Base-by-base conservation (phyloP, 2,888 invertebrate species). In the Timandra comae region DNA sequence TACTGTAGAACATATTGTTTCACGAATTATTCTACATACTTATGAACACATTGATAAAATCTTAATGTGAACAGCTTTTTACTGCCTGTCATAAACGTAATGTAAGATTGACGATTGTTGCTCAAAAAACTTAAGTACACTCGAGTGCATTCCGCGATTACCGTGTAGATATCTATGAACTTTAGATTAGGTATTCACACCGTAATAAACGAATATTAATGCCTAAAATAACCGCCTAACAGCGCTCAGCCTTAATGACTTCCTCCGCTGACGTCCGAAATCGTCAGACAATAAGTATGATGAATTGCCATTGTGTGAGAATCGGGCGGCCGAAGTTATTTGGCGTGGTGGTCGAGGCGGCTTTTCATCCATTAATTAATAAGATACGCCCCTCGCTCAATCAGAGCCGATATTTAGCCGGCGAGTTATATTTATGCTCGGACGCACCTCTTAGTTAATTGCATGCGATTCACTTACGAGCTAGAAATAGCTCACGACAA, bases 261-360 rank as follows among this genome's bases (percentile, higher is more conserved):
- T 80, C 74, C 71, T 74, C 69, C 61, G 79, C 74, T 81, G 80
- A 82, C 80, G 78, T 75, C 66, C 64, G 47, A 71, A 77, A 77
- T 81, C 77, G 73, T 75, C 80, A 67, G 75, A 79, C 76, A 79
- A 78, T 77, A 74, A 78, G 71, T 75, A 65, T 79, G 79, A 80
- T 80, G 68, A 75, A 79, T 81, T 68, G 75, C 72, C 64, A 65
- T 73, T 70, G 76, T 79, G 75, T 80, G 81, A 74, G 80, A 80
- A 76, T 63, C 63, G 58, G 67, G 61, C 61, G 64, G 60, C 53
- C n/a, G 59, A 49, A 60, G 61, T 70, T 69, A 70, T 72, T 67
- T 65, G 68, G 69, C 63, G 68, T 62, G 65, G 70, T 71, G 70
- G 72, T 57, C 64, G 66, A 58, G 67, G 66, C 74, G 69, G 74